Evolutionary conservation across 2,113 vertebrate species (phyloP).

Genomic region (Onychostruthus taczanowskii): DNA sequence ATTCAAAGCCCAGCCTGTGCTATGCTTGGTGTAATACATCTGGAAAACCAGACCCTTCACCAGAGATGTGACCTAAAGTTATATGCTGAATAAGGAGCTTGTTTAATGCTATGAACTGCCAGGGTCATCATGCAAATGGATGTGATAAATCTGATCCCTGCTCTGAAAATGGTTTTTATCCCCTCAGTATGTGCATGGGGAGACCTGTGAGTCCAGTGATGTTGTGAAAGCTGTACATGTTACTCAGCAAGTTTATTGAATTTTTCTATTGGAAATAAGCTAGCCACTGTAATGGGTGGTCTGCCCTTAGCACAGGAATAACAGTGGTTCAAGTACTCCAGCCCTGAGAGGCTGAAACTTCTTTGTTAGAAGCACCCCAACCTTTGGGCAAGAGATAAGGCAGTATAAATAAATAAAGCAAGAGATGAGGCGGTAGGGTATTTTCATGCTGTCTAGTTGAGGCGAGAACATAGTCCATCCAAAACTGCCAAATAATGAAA

Average conservation of each 20-base stretch:
- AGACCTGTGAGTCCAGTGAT: background rate
- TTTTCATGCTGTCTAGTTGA: background rate
- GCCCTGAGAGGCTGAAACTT: background rate
- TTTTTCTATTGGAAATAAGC: background rate
- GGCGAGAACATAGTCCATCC: background rate
- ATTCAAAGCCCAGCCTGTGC: background rate
- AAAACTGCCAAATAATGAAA: background rate
- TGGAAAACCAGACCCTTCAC: background rate
- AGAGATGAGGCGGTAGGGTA: background rate
- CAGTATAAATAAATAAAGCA: too few relatives aligned
- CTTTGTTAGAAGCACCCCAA: background rate
- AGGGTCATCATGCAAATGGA: background rate
- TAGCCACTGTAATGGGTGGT: background rate
- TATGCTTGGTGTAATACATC: background rate
- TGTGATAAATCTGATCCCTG: background rate
- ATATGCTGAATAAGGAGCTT: background rate
- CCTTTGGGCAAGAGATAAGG: fast-evolving
- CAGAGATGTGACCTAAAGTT: background rate
- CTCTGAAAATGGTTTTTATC: background rate
- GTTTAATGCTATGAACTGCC: background rate
- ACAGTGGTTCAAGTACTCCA: background rate
- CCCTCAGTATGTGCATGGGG: background rate
- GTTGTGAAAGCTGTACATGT: background rate
- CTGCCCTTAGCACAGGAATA: background rate
- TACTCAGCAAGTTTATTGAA: background rate